phyloP scores from a whole-genome alignment of 2,113 vertebrate genomes.

The Glaucidium brasilianum region DNA sequence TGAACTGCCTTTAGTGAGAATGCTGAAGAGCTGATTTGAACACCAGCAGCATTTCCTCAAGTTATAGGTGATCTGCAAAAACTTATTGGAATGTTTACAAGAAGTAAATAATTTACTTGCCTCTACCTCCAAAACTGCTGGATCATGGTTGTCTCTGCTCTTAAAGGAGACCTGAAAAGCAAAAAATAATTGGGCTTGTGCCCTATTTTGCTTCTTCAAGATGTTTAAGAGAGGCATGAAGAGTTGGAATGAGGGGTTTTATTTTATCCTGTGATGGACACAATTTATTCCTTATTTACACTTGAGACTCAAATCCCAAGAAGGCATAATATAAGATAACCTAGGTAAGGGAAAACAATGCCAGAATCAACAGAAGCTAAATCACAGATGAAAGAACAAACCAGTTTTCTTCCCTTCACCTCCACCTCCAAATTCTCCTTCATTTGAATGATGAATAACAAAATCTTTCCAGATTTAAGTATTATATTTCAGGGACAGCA shows the following conservation, averaged over 20 bases:
- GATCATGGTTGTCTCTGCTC: constrained; percentile 61
- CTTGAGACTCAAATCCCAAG: background rate
- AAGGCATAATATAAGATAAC: background rate
- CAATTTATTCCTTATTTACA: background rate
- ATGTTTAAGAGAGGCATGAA: constrained; percentile 21
- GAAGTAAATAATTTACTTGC: constrained; percentile 65
- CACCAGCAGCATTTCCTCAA: background rate
- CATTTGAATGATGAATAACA: background rate
- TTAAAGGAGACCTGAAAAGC: constrained; percentile 66
- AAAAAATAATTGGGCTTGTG: constrained; percentile 65
- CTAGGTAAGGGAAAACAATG: background rate
- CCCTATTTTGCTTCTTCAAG: constrained; percentile 60
- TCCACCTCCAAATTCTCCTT: background rate
- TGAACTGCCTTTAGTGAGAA: background rate
- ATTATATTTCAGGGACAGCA: background rate
- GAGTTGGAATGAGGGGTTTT: background rate
- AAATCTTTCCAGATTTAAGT: background rate
- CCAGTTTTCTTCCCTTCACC: background rate
- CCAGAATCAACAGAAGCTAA: background rate
- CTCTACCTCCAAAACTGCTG: constrained; percentile 68
- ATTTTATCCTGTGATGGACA: background rate
- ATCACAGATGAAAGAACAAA: background rate
- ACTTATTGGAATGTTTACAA: constrained; percentile 3
- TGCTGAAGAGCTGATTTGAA: background rate
- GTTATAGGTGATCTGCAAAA: background rate